Base-by-base conservation (phyloP, 92 coral and sea anemone species). In the Zoanthus gigantus region DNA sequence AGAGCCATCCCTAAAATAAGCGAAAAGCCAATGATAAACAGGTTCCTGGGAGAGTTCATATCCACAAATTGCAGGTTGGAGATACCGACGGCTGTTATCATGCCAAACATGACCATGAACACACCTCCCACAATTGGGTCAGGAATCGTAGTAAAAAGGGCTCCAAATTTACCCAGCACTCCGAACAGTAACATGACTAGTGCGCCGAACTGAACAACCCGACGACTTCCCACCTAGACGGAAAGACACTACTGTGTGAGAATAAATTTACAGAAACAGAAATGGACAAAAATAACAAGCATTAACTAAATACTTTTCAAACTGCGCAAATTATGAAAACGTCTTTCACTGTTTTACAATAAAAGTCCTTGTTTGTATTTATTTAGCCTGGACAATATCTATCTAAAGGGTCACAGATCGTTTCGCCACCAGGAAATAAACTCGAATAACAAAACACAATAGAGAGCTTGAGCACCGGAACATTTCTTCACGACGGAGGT, bases 111-210 rank as follows among this genome's bases (percentile, higher is more conserved):
- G 14, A 95, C 90, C 82, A 96, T 93, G 86, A 96, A 96, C 17
- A 96, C 94, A 0, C 98, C 98, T 15, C 98, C 98, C 6, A 96
- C 93, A 16, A 96, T 96, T 47, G 98, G 98, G 34, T 96, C 94
- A 34, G 98, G 98, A 71, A 96, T 96, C 7, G 98, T 96, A 17
- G 98, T 93, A 85, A 96, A 96, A 7, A 96, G 89, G 3, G 98
- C 98, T 11, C 98, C 98, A 78, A 96, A 89, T 85, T 96, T 93
- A 50, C 95, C 96, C 71, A 95, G 91, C 13, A 95, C 90, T 13
- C 96, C 98, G 2, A 89, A 79, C 46, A 93, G 60, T 7, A 93
- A 57, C 96, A 95, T 93, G 57, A 95, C 67, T 5, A 92, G 23
- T 0, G 95, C 98, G 6, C 94, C 96, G 56, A 18, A 95, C 78